Percentiles rank a stretch among this genome's conserved stretches.
Evolutionary conservation across 37 sponge, comb jelly and placozoan species (phyloP).

Genomic region (Cliona cf. orientalis): DNA sequence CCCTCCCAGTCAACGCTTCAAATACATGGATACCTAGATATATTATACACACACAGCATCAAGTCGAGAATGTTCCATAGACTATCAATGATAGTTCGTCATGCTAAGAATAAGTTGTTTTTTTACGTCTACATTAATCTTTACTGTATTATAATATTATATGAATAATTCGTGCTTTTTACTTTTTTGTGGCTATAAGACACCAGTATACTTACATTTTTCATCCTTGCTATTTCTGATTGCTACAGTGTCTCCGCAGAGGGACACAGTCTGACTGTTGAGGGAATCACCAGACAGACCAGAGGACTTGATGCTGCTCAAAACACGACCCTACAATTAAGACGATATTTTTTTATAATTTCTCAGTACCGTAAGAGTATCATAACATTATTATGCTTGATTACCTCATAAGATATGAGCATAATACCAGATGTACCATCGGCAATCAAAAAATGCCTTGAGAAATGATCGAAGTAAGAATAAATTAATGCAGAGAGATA

Average conservation of each 20-base stretch:
- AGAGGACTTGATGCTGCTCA: conserved; percentile 69
- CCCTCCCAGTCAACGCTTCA: conserved; percentile 80
- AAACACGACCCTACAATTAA: conserved; percentile 70
- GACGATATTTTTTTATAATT: background rate
- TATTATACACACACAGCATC: too few species aligned
- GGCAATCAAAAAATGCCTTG: conserved; percentile 82
- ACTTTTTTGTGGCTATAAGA: too few species aligned
- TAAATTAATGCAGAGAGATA: too few species aligned
- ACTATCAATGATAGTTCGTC: too few species aligned
- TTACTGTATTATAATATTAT: background rate
- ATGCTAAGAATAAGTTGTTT: too few species aligned
- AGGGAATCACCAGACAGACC: conserved; percentile 63
- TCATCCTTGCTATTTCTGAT: conserved; percentile 81
- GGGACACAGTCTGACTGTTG: conserved; percentile 54
- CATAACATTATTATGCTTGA: background rate
- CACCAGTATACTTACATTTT: conserved; percentile 81
- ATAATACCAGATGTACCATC: conserved; percentile 77
- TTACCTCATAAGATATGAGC: conserved; percentile 88
- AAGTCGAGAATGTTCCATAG: too few species aligned
- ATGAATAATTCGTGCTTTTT: background rate
- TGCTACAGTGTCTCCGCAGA: conserved; percentile 84
- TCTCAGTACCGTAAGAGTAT: background rate
- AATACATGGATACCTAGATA: conserved; percentile 81
- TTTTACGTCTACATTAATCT: background rate
- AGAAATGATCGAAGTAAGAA: too few species aligned